A percentile compares a stretch with the other conserved stretches of the same genome.
These are phyloP conservation scores for Pachyseris speciosa DNA, from an alignment of 64 coral and sea anemone genomes.

Conservation along the genomic window DNA sequence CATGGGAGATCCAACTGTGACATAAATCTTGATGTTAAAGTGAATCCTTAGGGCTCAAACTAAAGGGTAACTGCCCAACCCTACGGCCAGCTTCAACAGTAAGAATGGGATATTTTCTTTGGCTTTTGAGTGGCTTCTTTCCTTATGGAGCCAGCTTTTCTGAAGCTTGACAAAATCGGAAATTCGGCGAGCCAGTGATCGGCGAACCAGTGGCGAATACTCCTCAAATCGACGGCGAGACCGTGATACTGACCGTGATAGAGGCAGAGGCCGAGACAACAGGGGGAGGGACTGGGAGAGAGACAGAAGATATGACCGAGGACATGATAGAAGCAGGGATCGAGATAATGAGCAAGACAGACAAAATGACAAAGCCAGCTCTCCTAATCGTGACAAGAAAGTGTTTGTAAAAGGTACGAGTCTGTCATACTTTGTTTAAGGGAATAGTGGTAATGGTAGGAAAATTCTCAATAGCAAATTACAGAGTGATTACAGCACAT, in stretches of 20 bases:
- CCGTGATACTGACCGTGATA: not conserved
- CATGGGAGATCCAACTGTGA: too few relatives aligned
- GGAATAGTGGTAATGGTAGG: not conserved
- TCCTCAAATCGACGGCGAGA: not conserved
- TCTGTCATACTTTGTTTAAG: not conserved
- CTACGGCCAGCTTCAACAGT: too few relatives aligned
- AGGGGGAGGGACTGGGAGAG: not conserved
- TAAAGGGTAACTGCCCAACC: too few relatives aligned
- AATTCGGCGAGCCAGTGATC: not conserved
- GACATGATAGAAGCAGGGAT: not conserved
- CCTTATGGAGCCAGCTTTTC: not conserved
- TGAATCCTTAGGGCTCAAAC: too few relatives aligned
- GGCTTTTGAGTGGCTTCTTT: too few relatives aligned
- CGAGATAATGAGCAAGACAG: slow-evolving; percentile 19
- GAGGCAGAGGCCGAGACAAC: slow-evolving; percentile 2
- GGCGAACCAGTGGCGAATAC: slow-evolving; percentile 3
- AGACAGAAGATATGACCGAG: not conserved
- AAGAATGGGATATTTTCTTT: too few relatives aligned
- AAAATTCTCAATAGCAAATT: too few relatives aligned
- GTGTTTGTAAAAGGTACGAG: slow-evolving; percentile 32
- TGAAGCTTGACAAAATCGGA: not conserved
- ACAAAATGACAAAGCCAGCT: not conserved
- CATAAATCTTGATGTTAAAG: too few relatives aligned
- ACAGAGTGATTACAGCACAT: too few relatives aligned
- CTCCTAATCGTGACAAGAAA: not conserved